A percentile compares a stretch with the other conserved stretches of the same genome.
Conservation (phyloP, 2,113 vertebrate species). For the Stomatorhinus ivindoensis region DNA sequence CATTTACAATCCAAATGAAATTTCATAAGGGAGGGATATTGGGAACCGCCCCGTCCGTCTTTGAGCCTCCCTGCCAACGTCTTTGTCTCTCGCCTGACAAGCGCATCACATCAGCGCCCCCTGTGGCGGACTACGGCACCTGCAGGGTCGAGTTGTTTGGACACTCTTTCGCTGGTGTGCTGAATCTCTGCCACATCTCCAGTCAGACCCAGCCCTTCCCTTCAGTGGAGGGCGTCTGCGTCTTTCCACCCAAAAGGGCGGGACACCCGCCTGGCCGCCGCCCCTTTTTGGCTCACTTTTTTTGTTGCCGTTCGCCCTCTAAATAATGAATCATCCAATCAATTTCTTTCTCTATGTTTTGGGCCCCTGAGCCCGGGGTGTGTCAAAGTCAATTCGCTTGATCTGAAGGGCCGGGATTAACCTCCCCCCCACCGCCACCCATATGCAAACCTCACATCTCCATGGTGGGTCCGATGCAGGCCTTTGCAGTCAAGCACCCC, state of each 20-base stretch:
- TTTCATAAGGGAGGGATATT: constrained; percentile 69
- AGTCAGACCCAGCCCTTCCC: constrained; percentile 40
- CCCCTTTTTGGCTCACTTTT: constrained; percentile 31
- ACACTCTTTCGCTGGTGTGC: neutral
- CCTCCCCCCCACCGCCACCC: constrained; percentile 34
- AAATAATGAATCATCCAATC: constrained; percentile 78
- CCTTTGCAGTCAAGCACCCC: constrained; percentile 31
- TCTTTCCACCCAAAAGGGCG: neutral
- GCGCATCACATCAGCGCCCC: constrained; percentile 64
- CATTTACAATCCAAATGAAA: constrained; percentile 79
- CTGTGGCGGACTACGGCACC: constrained; percentile 55
- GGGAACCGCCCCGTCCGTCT: constrained; percentile 49
- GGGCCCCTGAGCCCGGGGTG: constrained; percentile 69
- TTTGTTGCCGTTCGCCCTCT: constrained; percentile 55
- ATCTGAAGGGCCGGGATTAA: constrained; percentile 68
- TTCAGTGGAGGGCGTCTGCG: constrained; percentile 52
- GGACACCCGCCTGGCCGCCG: constrained; percentile 28
- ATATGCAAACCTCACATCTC: constrained; percentile 40
- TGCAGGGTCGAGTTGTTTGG: constrained; percentile 23
- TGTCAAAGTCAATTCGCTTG: constrained; percentile 70
- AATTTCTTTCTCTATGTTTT: constrained; percentile 77
- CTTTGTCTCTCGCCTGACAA: constrained; percentile 42
- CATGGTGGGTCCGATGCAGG: constrained; percentile 31
- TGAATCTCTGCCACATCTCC: neutral
- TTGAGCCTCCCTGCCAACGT: constrained; percentile 50